Percentiles rank a stretch among this genome's conserved stretches.
These are phyloP conservation scores for Elymnias hypermnestra DNA, from an alignment of 1,140 invertebrate species.

Conservation along the genomic window DNA sequence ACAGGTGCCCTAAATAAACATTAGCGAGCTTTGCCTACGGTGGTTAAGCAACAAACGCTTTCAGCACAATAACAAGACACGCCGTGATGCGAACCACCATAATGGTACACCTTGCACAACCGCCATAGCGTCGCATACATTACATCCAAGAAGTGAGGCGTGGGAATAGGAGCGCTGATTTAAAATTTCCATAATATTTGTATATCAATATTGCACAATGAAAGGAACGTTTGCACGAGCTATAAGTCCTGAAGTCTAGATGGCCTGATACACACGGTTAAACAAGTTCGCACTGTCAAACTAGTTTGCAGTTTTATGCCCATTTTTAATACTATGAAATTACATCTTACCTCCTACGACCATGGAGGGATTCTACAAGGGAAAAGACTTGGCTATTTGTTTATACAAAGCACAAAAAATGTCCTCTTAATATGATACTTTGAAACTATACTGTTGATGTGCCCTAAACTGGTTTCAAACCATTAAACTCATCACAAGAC, in stretches of 20 bases:
- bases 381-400: no score
- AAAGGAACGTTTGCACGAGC: background rate
- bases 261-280: background rate
- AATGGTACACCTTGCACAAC: constrained; percentile 48
- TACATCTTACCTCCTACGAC: no score
- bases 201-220: constrained; percentile 51
- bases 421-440: no score
- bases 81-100: constrained; percentile 46
- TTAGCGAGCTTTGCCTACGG: constrained; percentile 14
- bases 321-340: no score
- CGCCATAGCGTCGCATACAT: constrained; percentile 48
- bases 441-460: no score
- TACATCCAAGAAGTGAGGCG: constrained; percentile 48
- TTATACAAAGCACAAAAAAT: no score
- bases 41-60: constrained; percentile 30
- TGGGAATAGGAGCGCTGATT: constrained; percentile 55
- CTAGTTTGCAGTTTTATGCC: no score
- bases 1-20: constrained; percentile 9
- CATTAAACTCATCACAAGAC: no score
- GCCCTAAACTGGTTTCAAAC: no score
- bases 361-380: no score
- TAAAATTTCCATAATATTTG: constrained; percentile 69
- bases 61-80: constrained; percentile 33
- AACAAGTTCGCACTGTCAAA: background rate
- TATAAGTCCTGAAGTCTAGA: background rate